phyloP scores from a whole-genome alignment of 2,113 vertebrate species.

The Sander lucioperca region DNA sequence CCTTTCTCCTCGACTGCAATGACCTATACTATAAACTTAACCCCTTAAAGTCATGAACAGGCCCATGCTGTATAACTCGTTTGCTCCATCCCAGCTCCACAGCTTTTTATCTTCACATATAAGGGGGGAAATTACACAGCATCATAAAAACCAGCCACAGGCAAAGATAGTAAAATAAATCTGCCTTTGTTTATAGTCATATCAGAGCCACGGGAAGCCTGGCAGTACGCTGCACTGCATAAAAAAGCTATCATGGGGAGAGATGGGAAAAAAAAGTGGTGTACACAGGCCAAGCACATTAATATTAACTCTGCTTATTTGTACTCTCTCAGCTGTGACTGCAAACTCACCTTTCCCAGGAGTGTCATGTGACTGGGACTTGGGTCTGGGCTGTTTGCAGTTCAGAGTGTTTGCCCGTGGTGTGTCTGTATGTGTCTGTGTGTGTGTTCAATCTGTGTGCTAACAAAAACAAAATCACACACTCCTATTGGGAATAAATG shows the following conservation, averaged over 20 bases:
- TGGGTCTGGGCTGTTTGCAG: slow-evolving; percentile 35
- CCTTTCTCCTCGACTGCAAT: not conserved
- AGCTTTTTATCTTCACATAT: slow-evolving; percentile 62
- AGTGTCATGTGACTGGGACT: slow-evolving; percentile 50
- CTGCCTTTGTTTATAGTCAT: slow-evolving; percentile 67
- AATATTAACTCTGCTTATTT: slow-evolving; percentile 66
- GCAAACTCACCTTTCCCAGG: slow-evolving; percentile 73
- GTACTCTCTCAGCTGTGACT: slow-evolving; percentile 44
- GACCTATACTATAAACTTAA: slow-evolving; percentile 38
- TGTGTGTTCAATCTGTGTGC: slow-evolving; percentile 35
- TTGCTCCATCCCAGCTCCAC: slow-evolving; percentile 13
- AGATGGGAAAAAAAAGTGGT: not conserved
- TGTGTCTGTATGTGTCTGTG: slow-evolving; percentile 36
- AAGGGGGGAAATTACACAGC: slow-evolving; percentile 21
- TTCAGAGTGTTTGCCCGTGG: slow-evolving; percentile 8
- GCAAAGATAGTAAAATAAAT: slow-evolving; percentile 68
- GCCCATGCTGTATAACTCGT: slow-evolving; percentile 13
- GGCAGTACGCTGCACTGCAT: slow-evolving; percentile 41
- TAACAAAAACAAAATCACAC: slow-evolving; percentile 45
- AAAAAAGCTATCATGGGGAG: slow-evolving; percentile 53
- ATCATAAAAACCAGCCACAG: slow-evolving; percentile 49
- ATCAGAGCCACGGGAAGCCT: slow-evolving; percentile 45
- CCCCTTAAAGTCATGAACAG: slow-evolving; percentile 32
- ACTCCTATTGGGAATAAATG: slow-evolving; percentile 28
- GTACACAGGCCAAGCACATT: slow-evolving; percentile 40